A percentile compares a stretch with the other conserved stretches of the same genome.
These are phyloP conservation scores for Willisornis vidua DNA, from an alignment of 2,113 vertebrate species.

Conservation along the genomic window DNA sequence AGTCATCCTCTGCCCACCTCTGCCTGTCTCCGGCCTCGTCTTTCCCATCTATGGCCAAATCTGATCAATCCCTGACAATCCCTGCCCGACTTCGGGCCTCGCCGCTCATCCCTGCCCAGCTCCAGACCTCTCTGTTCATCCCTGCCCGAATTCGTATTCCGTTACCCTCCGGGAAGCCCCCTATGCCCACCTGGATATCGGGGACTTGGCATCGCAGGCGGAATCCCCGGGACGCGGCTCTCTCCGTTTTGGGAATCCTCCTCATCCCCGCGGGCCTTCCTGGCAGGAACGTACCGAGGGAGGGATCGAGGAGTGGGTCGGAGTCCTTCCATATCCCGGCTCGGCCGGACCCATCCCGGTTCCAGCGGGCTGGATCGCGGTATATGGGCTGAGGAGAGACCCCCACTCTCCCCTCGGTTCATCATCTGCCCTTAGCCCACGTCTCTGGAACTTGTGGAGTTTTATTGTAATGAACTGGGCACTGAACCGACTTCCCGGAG, in stretches of 20 bases:
- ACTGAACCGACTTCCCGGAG: background rate
- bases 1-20: too few species aligned
- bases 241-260: background rate
- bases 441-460: background rate
- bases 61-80: background rate
- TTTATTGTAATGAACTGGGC: background rate
- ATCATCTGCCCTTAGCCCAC: background rate
- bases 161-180: background rate
- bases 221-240: background rate
- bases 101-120: background rate
- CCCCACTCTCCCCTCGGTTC: fast-evolving
- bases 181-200: background rate
- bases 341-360: background rate
- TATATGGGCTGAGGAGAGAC: background rate
- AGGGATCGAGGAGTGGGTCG: fast-evolving
- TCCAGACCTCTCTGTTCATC: too few species aligned
- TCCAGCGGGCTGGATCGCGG: too few species aligned
- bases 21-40: background rate
- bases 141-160: background rate
- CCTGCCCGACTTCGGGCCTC: background rate
- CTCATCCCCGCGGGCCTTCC: fast-evolving
- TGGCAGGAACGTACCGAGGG: too few species aligned
- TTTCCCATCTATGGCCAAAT: background rate
- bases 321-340: background rate
- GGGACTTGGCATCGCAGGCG: background rate